Conservation (phyloP, 2,888 invertebrate species). For the Embidobia sp. region DNA sequence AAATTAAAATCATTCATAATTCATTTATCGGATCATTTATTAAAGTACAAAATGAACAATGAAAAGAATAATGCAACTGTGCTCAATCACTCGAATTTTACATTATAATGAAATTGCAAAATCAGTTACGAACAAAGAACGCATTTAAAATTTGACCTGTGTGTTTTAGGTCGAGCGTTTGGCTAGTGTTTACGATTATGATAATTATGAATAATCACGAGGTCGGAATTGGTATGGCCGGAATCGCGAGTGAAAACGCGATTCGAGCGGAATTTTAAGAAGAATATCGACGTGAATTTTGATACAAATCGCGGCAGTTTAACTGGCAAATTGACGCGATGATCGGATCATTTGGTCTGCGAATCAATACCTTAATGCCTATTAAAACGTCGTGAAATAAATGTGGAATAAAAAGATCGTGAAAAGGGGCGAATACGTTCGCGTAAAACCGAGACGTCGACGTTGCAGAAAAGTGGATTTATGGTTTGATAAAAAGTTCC, state of each 20-base stretch:
- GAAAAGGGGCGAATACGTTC: slow-evolving; percentile 23
- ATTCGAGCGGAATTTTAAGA: slow-evolving; percentile 3
- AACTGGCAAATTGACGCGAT: slow-evolving; percentile 22
- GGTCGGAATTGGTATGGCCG: background rate
- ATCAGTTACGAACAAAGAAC: too few species aligned
- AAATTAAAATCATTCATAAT: too few species aligned
- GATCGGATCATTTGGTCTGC: slow-evolving; percentile 31
- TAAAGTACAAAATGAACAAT: too few species aligned
- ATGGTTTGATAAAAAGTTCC: slow-evolving; percentile 38
- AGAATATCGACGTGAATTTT: slow-evolving; percentile 16
- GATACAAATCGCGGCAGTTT: background rate
- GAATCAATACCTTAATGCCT: slow-evolving; percentile 29
- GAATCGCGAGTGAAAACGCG: background rate
- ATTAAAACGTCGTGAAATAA: slow-evolving; percentile 29
- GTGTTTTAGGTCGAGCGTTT: too few species aligned
- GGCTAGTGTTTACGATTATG: too few species aligned
- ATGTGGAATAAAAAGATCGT: slow-evolving; percentile 17
- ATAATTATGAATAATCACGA: slow-evolving; percentile 1
- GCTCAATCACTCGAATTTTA: too few species aligned
- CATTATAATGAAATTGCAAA: too few species aligned
- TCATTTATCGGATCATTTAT: too few species aligned
- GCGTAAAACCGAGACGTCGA: slow-evolving; percentile 17
- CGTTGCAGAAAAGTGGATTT: slow-evolving; percentile 37
- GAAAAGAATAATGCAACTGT: too few species aligned
- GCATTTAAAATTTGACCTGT: too few species aligned